Base-by-base conservation (phyloP, 2,888 invertebrate genomes). In the Diogma glabrata region DNA sequence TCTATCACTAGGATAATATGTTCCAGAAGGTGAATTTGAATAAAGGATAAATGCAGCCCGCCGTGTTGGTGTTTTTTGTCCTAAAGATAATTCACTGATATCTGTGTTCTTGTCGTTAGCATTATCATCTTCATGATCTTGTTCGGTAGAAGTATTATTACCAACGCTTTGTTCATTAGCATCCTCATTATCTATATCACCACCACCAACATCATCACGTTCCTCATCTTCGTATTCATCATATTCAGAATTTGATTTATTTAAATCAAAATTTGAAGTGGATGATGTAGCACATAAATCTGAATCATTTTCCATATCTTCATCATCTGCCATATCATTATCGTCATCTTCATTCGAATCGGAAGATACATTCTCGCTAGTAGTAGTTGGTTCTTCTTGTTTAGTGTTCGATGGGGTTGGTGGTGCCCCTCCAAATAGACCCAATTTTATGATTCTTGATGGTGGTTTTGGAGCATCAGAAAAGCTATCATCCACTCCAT, bases 401-500 rank as follows among this genome's bases (percentile, higher is more conserved):
- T 50, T 12, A 36, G 12, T 43, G 3, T 8, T 12, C 36, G 9
- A 3, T 3, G 51, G 47, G 24, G 53, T 55, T 6, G 55, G 49
- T n/a, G 55, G 51, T 7, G 51, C 52, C 14, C 61, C 61, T 10
- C 62, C 62, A 48, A 53, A 58, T 22, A 62, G 45, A 7, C 62
- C 62, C 19, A 59, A 17, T 54, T 57, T 60, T 22, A 57, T 45
- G 61, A 61, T 54, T 61, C 63, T 53, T 47, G 50, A 47, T 38
- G 26, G 19, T 22, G 5, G 14, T 49, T 50, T 49, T 23, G n/a
- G n/a, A n/a, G n/a, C n/a, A n/a, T n/a, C n/a, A n/a, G n/a, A n/a
- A n/a, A n/a, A n/a, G n/a, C n/a, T n/a, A 43, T 43, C 43, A 6
- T 43, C 43, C 5, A 51, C 30, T 62, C 65, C 65, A 63, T 70